phyloP scores from a whole-genome alignment of 2,797 vertebrate species.

The Austrolebias charrua region DNA sequence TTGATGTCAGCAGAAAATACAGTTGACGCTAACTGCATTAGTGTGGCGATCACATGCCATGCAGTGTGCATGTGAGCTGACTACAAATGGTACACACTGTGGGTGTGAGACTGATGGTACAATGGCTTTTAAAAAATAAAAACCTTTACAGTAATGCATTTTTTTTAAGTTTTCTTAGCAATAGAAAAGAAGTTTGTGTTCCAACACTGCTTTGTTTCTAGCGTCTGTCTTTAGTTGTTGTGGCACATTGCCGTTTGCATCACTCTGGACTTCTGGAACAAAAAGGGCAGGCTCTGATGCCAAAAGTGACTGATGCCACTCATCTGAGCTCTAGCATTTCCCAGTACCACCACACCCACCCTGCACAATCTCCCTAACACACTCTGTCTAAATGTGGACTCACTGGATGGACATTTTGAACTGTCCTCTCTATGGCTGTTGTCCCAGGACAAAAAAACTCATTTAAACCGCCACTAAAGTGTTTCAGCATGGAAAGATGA shows the following conservation, averaged over 20 bases:
- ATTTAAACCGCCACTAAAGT: conserved; percentile 84
- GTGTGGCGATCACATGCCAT: conserved; percentile 16
- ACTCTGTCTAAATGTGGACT: conserved; percentile 72
- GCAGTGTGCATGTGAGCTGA: conserved; percentile 23
- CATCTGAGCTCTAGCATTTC: conserved; percentile 53
- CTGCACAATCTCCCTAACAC: conserved; percentile 52
- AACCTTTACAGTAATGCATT: not conserved
- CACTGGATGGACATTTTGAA: conserved; percentile 78
- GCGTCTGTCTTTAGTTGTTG: conserved; percentile 21
- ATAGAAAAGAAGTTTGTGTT: not conserved
- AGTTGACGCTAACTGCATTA: conserved; percentile 29
- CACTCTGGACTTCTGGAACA: conserved; percentile 37
- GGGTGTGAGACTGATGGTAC: conserved; percentile 5
- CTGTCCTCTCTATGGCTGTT: conserved; percentile 73
- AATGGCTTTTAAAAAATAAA: not conserved
- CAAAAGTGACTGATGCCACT: conserved; percentile 77
- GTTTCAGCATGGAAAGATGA: conserved; percentile 73
- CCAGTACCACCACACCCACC: conserved; percentile 9
- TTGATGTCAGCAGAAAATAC: conserved; percentile 41
- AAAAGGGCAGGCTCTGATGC: conserved; percentile 59
- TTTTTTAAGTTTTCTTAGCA: not conserved
- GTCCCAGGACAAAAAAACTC: conserved; percentile 78
- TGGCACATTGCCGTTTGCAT: conserved; percentile 50
- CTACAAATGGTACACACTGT: not conserved
- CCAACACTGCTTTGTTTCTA: conserved; percentile 3